These are phyloP conservation scores for Nipponacmea schrenckii DNA, from an alignment of 2,888 invertebrate genomes.

Conservation along the genomic window DNA sequence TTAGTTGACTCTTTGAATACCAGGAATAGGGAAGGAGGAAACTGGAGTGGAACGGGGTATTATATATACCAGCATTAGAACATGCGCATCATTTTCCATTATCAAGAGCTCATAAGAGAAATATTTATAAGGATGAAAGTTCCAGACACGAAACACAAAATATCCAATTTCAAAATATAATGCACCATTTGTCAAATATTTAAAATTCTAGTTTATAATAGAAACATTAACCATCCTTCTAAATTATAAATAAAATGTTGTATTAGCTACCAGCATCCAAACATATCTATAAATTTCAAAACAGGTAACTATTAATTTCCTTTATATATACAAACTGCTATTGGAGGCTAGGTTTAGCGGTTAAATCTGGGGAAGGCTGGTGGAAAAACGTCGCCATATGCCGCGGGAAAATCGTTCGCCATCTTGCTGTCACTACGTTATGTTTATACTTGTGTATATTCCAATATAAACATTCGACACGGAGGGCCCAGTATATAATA, in stretches of 20 bases:
- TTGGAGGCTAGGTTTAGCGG: not conserved
- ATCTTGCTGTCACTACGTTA: not conserved
- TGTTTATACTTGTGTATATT: constrained; percentile 4
- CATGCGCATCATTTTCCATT: no score
- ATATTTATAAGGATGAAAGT: not conserved
- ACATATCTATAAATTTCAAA: constrained; percentile 5
- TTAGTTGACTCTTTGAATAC: no score
- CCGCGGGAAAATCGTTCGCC: not conserved
- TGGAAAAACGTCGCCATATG: constrained; percentile 1
- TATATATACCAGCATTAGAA: no score
- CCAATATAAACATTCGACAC: not conserved
- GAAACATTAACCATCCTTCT: not conserved
- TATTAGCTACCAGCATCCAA: constrained; percentile 4
- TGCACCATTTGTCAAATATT: constrained; percentile 8
- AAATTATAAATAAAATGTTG: constrained; percentile 7
- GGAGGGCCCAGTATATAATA: not conserved
- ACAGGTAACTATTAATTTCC: constrained; percentile 8
- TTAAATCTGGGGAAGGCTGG: not conserved
- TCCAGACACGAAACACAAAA: not conserved
- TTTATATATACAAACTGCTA: not conserved
- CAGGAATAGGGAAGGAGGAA: no score
- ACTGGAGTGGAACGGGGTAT: no score
- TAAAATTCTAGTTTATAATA: not conserved
- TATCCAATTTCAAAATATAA: not conserved
- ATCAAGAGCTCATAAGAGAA: no score